These are phyloP conservation scores for Sussaba pulchella DNA, from an alignment of 2,888 invertebrate species.

Conservation along the genomic window DNA sequence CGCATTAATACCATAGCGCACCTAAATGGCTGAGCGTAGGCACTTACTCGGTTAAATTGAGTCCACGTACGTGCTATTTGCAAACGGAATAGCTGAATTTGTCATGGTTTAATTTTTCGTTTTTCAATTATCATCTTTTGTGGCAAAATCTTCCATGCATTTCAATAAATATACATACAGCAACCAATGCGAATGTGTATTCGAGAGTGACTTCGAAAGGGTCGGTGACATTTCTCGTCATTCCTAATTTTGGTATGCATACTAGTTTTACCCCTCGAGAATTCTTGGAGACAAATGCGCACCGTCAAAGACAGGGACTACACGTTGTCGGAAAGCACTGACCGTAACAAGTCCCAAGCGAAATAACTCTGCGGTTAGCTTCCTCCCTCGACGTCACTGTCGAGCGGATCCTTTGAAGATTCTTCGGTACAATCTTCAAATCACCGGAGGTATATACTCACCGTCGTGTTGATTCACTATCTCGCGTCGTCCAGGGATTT, in stretches of 20 bases:
- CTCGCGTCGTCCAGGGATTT: neutral
- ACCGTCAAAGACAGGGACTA: conserved; percentile 44
- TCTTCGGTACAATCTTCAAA: conserved; percentile 9
- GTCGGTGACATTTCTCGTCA: neutral
- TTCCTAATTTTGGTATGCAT: conserved; percentile 16
- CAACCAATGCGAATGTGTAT: neutral
- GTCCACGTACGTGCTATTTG: conserved; percentile 6
- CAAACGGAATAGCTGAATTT: neutral
- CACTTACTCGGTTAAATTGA: neutral
- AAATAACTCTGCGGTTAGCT: conserved; percentile 23
- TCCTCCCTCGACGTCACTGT: conserved; percentile 22
- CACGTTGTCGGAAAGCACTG: conserved; percentile 32
- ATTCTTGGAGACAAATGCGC: conserved; percentile 22
- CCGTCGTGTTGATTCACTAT: no score
- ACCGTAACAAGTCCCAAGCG: conserved; percentile 36
- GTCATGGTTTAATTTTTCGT: neutral
- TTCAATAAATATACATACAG: neutral
- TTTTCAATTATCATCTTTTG: no score
- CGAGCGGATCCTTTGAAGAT: conserved; percentile 29
- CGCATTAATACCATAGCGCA: conserved; percentile 1
- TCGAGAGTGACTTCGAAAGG: neutral
- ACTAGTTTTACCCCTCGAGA: conserved; percentile 2
- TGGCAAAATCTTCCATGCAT: neutral
- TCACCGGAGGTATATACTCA: neutral
- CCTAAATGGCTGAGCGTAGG: conserved; percentile 14